Evolutionary conservation across 2,888 invertebrate genomes (phyloP), one percentile per base, ranked within the genome.

Genomic region (Apamea monoglypha): DNA sequence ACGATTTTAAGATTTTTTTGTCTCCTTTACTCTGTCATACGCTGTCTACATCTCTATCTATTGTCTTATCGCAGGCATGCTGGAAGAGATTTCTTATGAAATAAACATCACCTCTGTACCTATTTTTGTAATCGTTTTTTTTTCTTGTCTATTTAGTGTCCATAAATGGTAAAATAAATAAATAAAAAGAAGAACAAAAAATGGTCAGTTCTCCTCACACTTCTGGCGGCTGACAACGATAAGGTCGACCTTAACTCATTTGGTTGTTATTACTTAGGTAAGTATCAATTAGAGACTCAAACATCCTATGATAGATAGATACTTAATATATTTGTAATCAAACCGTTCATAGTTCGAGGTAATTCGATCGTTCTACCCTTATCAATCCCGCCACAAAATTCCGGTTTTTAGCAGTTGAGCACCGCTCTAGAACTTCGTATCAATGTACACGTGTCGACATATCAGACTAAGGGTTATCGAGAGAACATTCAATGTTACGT

Each of bases 261-360:
- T 0, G 18, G 12, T 29, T 44, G 7, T 6, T n/a, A 18, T 67
- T n/a, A n/a, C 18, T n/a, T 40, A n/a, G 5, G 16, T n/a, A 40
- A 40, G 18, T 69, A 47, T 47, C 14, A 2, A 5, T 47, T 32
- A 16, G 47, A 16, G 64, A 47, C 8, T 25, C 14, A 10, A 76
- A 69, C 32, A 64, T 21, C 50, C 61, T 12, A 16, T 68, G 12
- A 25, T 47, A 47, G 18, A 18, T 12, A 32, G 7, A 36, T 56
- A 36, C 36, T 56, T 64, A 53, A 29, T 61, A 59, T 53, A 36
- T 64, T 81, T 70, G 59, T 81, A 76, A 82, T 66, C 70, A 74
- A 16, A 82, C 53, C 59, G 77, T 68, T 56, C 83, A 85, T 56
- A 82, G 85, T 85, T 70, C 77, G 85, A 85, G 70, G 86, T 66